Conservation (phyloP, 2,113 vertebrate species). For the Corythornis cristatus region DNA sequence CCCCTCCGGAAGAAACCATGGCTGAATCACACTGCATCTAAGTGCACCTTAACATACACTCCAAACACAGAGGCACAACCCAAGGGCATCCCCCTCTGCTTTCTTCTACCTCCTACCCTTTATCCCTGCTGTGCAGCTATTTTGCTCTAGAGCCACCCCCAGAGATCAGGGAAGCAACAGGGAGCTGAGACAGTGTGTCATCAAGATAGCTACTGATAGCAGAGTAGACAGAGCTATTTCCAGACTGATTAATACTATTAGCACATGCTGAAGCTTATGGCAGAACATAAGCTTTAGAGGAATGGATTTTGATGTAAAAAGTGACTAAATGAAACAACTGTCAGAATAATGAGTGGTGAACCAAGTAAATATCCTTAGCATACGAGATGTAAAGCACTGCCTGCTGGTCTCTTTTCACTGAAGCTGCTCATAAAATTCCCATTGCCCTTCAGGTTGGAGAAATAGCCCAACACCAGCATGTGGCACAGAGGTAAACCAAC, state of each 20-base stretch:
- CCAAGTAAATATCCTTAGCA: not conserved
- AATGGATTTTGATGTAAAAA: constrained; percentile 62
- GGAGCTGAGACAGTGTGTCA: not conserved
- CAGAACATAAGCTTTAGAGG: constrained; percentile 43
- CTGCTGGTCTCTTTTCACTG: constrained; percentile 2
- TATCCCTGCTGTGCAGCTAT: not conserved
- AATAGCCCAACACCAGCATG: not conserved
- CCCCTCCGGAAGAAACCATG: not conserved
- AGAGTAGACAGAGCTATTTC: constrained; percentile 54
- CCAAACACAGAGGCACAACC: not conserved
- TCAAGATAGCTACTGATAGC: constrained; percentile 10
- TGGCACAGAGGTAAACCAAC: not conserved
- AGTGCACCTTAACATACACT: not conserved
- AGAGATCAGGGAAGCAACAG: not conserved
- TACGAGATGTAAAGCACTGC: constrained; percentile 13
- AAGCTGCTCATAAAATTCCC: constrained; percentile 21
- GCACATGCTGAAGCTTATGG: constrained; percentile 54
- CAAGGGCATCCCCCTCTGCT: not conserved
- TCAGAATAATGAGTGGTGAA: constrained; percentile 59
- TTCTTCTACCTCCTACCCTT: not conserved
- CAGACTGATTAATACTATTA: constrained; percentile 63
- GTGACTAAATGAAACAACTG: constrained; percentile 64
- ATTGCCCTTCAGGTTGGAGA: constrained; percentile 6
- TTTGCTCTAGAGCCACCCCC: not conserved
- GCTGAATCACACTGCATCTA: not conserved